Evolutionary conservation across 2,888 invertebrate genomes (phyloP), one percentile per base, ranked within the genome.

Genomic region (Crocallis elinguaria): DNA sequence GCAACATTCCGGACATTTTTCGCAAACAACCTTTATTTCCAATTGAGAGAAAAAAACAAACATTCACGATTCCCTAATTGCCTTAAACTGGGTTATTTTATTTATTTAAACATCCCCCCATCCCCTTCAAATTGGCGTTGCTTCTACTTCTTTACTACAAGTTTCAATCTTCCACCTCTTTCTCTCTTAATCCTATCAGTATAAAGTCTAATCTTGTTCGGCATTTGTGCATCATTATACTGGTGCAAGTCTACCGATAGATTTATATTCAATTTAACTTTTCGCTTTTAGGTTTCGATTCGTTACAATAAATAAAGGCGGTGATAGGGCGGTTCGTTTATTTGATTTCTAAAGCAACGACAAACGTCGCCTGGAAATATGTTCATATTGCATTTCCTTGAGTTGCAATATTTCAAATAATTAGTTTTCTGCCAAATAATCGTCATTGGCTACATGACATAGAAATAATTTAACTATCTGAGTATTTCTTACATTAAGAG

Each of bases 51-150:
- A 45, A 60, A n/a, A 53, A 67, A 73, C 67, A 65, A 62, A 60
- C 58, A 57, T 60, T 52, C 45, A 32, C 62, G 60, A 65, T 59
- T 63, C 54, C 70, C 62, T 80, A 79, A 79, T 79, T 78, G 74
- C 72, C 66, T 59, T 56, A 63, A 68, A 72, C 62, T 66, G 43
- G 57, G 60, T 70, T 73, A 69, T 77, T 77, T 77, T 76, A 76
- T 79, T 76, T 78, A 77, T 79, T 76, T 73, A 77, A 77, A 76
- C 69, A 73, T n/a, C n/a, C 67, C 59, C 62, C 57, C 66, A 61
- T 67, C 66, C 69, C 72, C 69, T 71, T 71, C 58, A 59, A n/a
- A 66, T 62, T 62, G 57, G 64, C 72, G 77, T 72, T 72, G 73
- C 76, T 71, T 67, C 67, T 49, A 49, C 45, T 50, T 60, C 43